Evolutionary conservation across 2,888 invertebrate species (phyloP).

Genomic region (Epirrita christyi): DNA sequence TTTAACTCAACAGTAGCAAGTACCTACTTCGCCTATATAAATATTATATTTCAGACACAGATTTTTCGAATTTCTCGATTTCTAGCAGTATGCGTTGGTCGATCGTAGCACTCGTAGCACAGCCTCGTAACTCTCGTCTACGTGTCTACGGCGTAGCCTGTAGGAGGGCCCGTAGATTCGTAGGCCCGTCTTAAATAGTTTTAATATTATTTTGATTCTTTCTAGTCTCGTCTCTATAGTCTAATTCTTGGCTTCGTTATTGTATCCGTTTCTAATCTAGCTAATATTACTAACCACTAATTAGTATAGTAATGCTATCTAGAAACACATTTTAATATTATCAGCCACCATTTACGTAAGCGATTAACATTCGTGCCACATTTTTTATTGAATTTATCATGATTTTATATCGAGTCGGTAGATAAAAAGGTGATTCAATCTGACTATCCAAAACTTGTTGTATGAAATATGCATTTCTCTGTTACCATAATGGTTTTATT

Average conservation of each 20-base stretch:
- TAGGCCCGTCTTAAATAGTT: too few relatives aligned
- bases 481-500: too few relatives aligned
- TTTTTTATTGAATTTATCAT: conserved; percentile 20
- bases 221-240: too few relatives aligned
- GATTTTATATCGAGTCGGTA: conserved; percentile 11
- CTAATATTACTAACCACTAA: too few relatives aligned
- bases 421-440: neutral
- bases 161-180: neutral
- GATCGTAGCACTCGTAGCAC: neutral
- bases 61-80: too few relatives aligned
- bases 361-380: conserved; percentile 3
- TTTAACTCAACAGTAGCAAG: neutral
- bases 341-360: conserved; percentile 21
- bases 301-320: conserved; percentile 9
- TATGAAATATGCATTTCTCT: too few relatives aligned
- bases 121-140: neutral
- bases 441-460: too few relatives aligned
- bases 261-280: conserved; percentile 6
- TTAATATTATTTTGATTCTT: too few relatives aligned
- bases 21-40: too few relatives aligned
- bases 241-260: neutral
- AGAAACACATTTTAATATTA: conserved; percentile 4
- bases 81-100: neutral
- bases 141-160: neutral
- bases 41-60: too few relatives aligned